Conservation (phyloP, 2,113 vertebrate species). For the Larimichthys crocea region DNA sequence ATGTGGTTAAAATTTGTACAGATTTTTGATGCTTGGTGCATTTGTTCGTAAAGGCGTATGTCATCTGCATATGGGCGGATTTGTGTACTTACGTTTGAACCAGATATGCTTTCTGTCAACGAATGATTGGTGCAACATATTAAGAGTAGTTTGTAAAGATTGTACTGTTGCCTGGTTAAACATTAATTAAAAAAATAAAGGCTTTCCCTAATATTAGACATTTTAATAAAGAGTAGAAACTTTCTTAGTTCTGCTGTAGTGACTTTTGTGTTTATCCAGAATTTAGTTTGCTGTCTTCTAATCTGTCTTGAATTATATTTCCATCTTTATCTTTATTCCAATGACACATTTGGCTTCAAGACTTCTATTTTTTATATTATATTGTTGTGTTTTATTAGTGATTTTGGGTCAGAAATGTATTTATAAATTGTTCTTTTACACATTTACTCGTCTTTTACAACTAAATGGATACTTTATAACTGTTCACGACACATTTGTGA, state of each 20-base stretch:
- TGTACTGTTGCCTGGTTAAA: neutral
- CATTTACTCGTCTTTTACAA: neutral
- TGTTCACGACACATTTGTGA: neutral
- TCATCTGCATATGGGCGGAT: constrained; percentile 20
- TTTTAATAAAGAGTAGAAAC: too few relatives aligned
- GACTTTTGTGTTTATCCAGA: too few relatives aligned
- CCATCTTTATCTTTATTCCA: neutral
- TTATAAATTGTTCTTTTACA: neutral
- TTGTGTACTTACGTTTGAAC: neutral
- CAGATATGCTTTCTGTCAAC: neutral
- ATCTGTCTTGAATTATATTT: too few relatives aligned
- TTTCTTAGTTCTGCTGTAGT: too few relatives aligned
- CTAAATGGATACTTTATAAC: too few relatives aligned
- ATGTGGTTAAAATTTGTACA: neutral
- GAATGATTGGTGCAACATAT: neutral
- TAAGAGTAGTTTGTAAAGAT: neutral
- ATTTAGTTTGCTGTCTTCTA: too few relatives aligned
- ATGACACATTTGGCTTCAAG: neutral
- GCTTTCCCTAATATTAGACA: too few relatives aligned
- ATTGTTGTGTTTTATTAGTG: neutral
- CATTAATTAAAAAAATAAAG: too few relatives aligned
- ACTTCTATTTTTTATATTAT: neutral
- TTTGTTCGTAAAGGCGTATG: neutral
- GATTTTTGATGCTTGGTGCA: neutral
- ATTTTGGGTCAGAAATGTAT: neutral